phyloP scores from a whole-genome alignment of 2,113 vertebrate genomes.

The Naja naja region DNA sequence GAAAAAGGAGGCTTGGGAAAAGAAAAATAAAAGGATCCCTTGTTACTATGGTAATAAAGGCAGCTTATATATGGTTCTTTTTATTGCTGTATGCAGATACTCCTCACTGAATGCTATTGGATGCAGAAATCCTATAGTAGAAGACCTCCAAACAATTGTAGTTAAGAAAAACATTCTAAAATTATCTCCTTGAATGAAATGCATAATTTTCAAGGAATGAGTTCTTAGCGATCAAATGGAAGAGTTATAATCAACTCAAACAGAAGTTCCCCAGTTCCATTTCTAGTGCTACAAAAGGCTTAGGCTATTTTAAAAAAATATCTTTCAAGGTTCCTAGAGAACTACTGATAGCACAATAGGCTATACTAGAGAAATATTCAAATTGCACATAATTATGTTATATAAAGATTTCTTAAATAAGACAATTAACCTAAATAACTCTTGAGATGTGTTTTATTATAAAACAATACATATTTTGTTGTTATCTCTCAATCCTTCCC shows the following conservation, averaged over 20 bases:
- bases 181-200: constrained; percentile 13
- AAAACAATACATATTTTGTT: not conserved
- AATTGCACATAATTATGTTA: not conserved
- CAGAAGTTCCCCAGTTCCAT: not conserved
- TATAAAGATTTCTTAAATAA: constrained; percentile 4
- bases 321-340: not conserved
- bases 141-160: not conserved
- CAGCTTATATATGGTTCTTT: not conserved
- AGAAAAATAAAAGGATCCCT: constrained; percentile 1
- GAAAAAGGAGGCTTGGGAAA: not conserved
- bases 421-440: not conserved
- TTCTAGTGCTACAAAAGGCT: not conserved
- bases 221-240: not conserved
- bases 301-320: not conserved
- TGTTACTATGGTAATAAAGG: constrained; percentile 50
- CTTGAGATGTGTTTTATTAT: constrained; percentile 5
- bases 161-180: not conserved
- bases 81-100: constrained; percentile 17
- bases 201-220: not conserved
- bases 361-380: not conserved
- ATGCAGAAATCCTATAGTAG: constrained; percentile 1
- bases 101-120: constrained; percentile 5
- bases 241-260: not conserved
- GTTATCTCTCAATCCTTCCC: not conserved
- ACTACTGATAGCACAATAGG: not conserved